Percentiles rank a stretch among this genome's conserved stretches.
phyloP scores from a whole-genome alignment of 2,113 vertebrate species.

The Aspidoscelis tigris region DNA sequence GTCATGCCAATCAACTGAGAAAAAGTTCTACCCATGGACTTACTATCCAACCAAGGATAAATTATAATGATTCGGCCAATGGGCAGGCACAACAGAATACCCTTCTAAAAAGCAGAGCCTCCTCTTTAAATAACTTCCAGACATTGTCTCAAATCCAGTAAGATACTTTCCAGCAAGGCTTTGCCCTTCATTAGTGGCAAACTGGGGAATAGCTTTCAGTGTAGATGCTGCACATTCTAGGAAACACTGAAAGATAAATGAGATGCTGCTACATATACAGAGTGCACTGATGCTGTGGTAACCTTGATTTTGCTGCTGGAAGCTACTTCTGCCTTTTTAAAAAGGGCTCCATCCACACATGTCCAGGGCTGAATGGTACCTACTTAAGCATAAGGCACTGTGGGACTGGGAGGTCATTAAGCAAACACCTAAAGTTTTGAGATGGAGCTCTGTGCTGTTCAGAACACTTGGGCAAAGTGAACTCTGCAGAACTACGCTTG shows the following conservation, averaged over 20 bases:
- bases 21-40: slow-evolving; percentile 39
- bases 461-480: too few relatives aligned
- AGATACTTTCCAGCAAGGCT: neutral
- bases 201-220: neutral
- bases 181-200: neutral
- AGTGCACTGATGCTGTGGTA: neutral
- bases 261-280: neutral
- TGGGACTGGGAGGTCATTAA: too few relatives aligned
- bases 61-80: slow-evolving; percentile 37
- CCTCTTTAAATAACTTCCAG: neutral
- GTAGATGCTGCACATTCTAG: neutral
- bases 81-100: neutral
- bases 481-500: too few relatives aligned
- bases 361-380: too few relatives aligned
- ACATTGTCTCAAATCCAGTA: neutral
- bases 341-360: too few relatives aligned
- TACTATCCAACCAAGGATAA: slow-evolving; percentile 47
- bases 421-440: too few relatives aligned
- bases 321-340: too few relatives aligned
- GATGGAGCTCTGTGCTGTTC: too few relatives aligned
- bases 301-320: too few relatives aligned
- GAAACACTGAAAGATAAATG: neutral
- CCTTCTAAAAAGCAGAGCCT: neutral
- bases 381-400: too few relatives aligned
- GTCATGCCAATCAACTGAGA: slow-evolving; percentile 27